These are phyloP conservation scores for Helicolenus hilgendorfi DNA, from an alignment of 2,797 vertebrate species.

Conservation along the genomic window DNA sequence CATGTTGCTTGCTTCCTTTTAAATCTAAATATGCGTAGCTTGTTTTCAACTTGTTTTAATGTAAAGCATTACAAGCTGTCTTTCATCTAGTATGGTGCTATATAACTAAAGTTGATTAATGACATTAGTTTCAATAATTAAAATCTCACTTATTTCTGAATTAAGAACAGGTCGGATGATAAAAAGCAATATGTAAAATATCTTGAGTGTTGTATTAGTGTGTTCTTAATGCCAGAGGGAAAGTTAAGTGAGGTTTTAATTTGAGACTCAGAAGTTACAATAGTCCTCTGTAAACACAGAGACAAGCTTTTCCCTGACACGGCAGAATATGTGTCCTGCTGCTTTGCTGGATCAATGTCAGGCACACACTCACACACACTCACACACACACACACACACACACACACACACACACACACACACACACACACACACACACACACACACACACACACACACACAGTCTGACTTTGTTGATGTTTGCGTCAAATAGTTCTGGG, in stretches of 20 bases:
- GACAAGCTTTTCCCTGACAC: constrained; percentile 53
- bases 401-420: background rate
- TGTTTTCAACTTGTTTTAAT: background rate
- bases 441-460: background rate
- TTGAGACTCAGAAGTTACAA: constrained; percentile 13
- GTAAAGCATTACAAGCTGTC: background rate
- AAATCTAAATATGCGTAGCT: background rate
- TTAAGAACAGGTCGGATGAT: background rate
- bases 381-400: too few species aligned
- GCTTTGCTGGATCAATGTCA: constrained; percentile 55
- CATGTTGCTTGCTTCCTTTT: background rate
- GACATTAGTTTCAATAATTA: background rate
- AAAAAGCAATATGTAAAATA: background rate
- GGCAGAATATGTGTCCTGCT: constrained; percentile 55
- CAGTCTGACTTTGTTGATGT: constrained; percentile 48
- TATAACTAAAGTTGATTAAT: background rate
- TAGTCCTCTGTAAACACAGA: constrained; percentile 36
- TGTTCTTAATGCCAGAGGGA: background rate
- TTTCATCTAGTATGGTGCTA: background rate
- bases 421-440: background rate
- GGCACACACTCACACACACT: background rate
- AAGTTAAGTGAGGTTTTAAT: background rate
- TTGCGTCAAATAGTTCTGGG: constrained; percentile 53
- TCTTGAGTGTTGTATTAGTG: background rate
- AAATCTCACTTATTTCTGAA: background rate